Evolutionary conservation across 2,113 vertebrate species (phyloP).

Genomic region (Heterocephalus glaber): DNA sequence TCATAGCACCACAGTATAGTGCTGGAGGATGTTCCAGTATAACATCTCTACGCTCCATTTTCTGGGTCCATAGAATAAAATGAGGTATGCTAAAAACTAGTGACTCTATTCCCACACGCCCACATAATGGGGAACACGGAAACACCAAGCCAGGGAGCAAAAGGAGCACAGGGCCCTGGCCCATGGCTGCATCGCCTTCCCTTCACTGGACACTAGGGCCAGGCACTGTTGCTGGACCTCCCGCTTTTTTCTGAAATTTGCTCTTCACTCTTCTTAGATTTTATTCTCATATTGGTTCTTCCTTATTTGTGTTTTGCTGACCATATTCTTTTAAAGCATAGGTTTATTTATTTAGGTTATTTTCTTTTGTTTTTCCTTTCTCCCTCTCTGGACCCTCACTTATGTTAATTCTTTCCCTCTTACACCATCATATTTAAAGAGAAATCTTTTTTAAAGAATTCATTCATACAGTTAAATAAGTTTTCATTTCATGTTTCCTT

Average conservation of each 20-base stretch:
- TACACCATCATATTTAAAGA: neutral
- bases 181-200: neutral
- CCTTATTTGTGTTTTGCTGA: neutral
- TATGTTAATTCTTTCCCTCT: neutral
- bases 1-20: neutral
- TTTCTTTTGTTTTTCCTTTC: neutral
- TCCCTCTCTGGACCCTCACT: neutral
- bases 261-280: neutral
- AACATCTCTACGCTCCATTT: neutral
- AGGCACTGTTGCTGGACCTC: accelerated
- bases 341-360: neutral
- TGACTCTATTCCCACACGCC: neutral
- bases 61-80: conserved; percentile 17
- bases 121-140: neutral
- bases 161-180: accelerated
- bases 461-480: neutral
- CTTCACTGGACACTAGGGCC: neutral
- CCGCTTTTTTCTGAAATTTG: neutral
- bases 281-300: neutral
- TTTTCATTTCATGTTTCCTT: neutral
- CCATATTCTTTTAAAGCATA: neutral
- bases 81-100: conserved; percentile 26
- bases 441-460: neutral
- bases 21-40: conserved; percentile 31
- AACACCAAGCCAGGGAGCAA: neutral